Conservation (phyloP, 2,797 vertebrate genomes). For the Intellagama lesueurii region DNA sequence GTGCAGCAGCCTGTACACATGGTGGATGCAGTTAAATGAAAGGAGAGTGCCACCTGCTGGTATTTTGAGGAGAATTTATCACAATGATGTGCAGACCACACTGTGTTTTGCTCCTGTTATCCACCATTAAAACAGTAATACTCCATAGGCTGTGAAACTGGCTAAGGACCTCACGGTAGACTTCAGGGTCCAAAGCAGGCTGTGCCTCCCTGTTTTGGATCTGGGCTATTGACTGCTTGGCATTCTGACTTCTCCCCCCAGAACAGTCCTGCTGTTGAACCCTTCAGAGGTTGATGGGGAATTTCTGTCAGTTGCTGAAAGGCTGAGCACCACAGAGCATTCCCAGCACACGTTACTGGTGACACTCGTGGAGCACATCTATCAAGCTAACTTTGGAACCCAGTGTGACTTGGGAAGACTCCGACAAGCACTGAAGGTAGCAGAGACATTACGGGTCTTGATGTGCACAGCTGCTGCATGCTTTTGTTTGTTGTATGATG, state of each 20-base stretch:
- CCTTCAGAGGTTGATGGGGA: constrained; percentile 86
- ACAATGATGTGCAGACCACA: not conserved
- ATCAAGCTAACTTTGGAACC: constrained; percentile 88
- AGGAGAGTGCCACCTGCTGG: constrained; percentile 42
- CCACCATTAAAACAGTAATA: not conserved
- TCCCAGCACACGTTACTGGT: constrained; percentile 78
- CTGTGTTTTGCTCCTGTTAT: not conserved
- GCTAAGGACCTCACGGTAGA: not conserved
- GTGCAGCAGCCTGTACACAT: too few relatives aligned
- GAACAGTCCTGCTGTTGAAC: constrained; percentile 94
- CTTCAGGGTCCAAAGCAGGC: not conserved
- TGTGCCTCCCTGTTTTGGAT: not conserved
- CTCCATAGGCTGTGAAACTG: not conserved
- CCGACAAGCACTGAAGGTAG: constrained; percentile 85
- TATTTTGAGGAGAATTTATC: not conserved
- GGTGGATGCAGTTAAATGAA: rapidly evolving
- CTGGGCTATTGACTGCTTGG: not conserved
- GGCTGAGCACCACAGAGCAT: constrained; percentile 80
- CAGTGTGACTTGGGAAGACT: constrained; percentile 82
- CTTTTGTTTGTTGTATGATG: not conserved
- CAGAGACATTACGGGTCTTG: not conserved
- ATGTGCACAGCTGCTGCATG: too few relatives aligned
- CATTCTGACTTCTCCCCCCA: constrained; percentile 58
- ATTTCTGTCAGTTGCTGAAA: constrained; percentile 88
- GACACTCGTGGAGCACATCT: constrained; percentile 89